Percentiles rank a stretch among this genome's conserved stretches.
Evolutionary conservation across 2,797 vertebrate genomes (phyloP).

Genomic region (Tinamus major): DNA sequence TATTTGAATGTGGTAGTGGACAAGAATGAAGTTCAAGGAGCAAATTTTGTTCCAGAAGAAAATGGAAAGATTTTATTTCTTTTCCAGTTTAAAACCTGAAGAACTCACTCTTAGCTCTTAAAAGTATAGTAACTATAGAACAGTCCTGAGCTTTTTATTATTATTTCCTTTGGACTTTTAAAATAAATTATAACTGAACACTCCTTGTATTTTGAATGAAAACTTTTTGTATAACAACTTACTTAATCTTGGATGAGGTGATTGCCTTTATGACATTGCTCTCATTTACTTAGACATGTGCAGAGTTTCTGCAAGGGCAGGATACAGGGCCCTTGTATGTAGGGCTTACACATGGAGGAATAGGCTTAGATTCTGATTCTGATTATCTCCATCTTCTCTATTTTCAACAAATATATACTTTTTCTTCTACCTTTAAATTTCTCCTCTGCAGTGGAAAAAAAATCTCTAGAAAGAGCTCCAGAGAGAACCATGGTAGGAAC

Average conservation of each 20-base stretch:
- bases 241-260: background rate
- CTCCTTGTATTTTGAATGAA: background rate
- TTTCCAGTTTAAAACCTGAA: background rate
- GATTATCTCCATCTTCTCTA: background rate
- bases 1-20: conserved; percentile 9
- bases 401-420: background rate
- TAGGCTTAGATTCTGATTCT: background rate
- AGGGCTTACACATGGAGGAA: background rate
- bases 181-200: background rate
- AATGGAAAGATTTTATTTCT: background rate
- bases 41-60: conserved; percentile 7
- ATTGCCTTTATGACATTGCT: background rate
- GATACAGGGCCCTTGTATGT: accelerated
- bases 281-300: background rate
- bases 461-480: background rate
- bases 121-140: background rate
- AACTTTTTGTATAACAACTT: background rate
- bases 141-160: background rate
- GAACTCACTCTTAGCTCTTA: background rate
- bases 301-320: background rate
- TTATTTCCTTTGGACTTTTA: background rate
- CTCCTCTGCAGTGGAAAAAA: background rate
- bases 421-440: background rate
- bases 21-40: conserved; percentile 3
- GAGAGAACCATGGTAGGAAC: background rate